Base-by-base conservation (phyloP, 2,888 invertebrate species). In the Melipona bicolor region DNA sequence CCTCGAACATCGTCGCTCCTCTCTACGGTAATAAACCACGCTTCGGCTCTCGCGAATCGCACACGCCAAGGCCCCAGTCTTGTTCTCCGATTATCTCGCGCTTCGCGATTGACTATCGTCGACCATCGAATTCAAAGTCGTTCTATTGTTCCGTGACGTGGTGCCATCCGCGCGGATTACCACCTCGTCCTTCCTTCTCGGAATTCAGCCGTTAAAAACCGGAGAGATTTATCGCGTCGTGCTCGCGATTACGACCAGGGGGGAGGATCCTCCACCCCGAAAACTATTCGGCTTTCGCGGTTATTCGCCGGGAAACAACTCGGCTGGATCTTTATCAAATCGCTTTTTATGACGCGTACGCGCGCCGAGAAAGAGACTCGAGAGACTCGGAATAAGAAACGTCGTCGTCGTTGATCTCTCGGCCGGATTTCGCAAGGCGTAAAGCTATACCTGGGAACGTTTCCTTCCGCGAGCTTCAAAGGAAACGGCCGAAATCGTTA, bases 321-420 rank as follows among this genome's bases (percentile, higher is more conserved):
- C 72, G 70, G 67, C 77, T 83, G 81, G 86, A 89, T 89, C 84
- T 68, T 88, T 86, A 86, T 89, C 89, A 65, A 70, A 65, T 43
- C 61, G 67, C 56, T 86, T 88, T 89, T 81, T 82, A 88, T 77
- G 84, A 89, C 69, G 32, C 62, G 52, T 19, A 64, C 19, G 67
- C 5, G 17, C 21, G 67, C 5, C 6, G 32, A 21, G 52, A 75
- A 80, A 36, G 36, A 24, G 27, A 71, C 21, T 56, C 54, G 76
- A 54, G 69, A 84, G 59, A 82, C 27, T 27, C 62, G 56, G 67
- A 62, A 36, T 61, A 69, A 77, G 68, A 72, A 73, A 59, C 21
- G 32, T 56, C 79, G 43, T 56, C 79, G 43, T 61, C 75, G 81
- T 85, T 77, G 69, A 77, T 82, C 79, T 80, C 77, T 49, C 61